phyloP scores from a whole-genome alignment of 1,140 invertebrate species.

The Drosophila sp. region DNA sequence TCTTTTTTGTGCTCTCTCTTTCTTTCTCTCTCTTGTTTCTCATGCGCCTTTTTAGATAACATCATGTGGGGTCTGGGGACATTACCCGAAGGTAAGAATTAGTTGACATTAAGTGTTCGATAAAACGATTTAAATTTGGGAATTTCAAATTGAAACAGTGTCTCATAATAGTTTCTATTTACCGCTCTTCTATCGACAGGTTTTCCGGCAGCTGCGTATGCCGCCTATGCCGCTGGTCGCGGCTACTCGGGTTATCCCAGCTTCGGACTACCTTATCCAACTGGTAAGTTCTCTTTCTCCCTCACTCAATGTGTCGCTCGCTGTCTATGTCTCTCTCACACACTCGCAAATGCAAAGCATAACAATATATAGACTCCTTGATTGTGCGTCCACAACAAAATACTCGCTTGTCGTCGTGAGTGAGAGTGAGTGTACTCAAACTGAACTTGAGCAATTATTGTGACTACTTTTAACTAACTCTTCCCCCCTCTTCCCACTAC shows the following conservation, averaged over 20 bases:
- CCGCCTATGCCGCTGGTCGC: slow-evolving; percentile 96
- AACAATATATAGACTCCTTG: slow-evolving; percentile 23
- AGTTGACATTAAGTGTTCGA: neutral
- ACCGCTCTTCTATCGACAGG: slow-evolving; percentile 86
- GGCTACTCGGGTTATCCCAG: slow-evolving; percentile 98
- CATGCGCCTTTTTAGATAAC: slow-evolving; percentile 88
- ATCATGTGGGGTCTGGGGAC: slow-evolving; percentile 99
- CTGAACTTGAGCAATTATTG: slow-evolving; percentile 24
- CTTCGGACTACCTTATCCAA: slow-evolving; percentile 97
- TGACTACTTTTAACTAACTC: slow-evolving; percentile 39
- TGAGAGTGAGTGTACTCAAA: slow-evolving; percentile 46
- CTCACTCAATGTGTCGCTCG: slow-evolving; percentile 14
- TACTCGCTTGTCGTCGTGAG: slow-evolving; percentile 50
- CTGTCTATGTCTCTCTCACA: slow-evolving; percentile 12
- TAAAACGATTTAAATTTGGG: neutral
- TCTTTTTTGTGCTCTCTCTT: slow-evolving; percentile 69
- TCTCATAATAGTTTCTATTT: neutral
- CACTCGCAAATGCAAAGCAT: slow-evolving; percentile 20
- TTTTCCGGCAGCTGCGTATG: slow-evolving; percentile 96
- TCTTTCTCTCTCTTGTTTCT: slow-evolving; percentile 58
- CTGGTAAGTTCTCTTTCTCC: slow-evolving; percentile 90
- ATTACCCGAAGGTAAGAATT: slow-evolving; percentile 95
- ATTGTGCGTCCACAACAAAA: slow-evolving; percentile 12
- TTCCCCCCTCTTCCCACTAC: neutral
- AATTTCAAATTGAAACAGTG: neutral